These are phyloP conservation scores for Platerodrilus igneus DNA, from an alignment of 2,888 invertebrate species.

Conservation along the genomic window DNA sequence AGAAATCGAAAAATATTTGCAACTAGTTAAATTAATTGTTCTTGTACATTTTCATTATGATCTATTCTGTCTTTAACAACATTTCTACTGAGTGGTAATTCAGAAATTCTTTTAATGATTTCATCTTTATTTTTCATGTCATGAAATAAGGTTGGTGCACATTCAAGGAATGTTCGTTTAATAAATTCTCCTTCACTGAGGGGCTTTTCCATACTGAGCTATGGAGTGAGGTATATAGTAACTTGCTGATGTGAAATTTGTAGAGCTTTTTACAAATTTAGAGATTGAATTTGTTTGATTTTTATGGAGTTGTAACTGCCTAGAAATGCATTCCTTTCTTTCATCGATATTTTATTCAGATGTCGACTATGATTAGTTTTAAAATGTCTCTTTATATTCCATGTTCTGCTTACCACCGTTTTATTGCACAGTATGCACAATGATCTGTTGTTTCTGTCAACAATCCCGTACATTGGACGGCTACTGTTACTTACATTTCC, in stretches of 20 bases:
- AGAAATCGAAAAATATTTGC: conserved; percentile 7
- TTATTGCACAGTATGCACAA: neutral
- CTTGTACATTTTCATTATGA: neutral
- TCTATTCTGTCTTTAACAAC: conserved; percentile 1
- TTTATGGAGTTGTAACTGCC: conserved; percentile 3
- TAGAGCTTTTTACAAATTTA: too few species aligned
- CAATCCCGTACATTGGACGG: too few species aligned
- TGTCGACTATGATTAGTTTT: conserved; percentile 3
- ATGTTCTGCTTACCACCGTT: conserved; percentile 4
- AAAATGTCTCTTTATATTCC: conserved; percentile 5
- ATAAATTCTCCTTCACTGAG: too few species aligned
- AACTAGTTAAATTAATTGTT: conserved; percentile 2
- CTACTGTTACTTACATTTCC: too few species aligned
- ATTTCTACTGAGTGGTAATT: conserved; percentile 5
- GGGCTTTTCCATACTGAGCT: too few species aligned
- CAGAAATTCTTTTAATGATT: too few species aligned
- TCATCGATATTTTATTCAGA: neutral
- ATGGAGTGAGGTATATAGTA: conserved; percentile 5
- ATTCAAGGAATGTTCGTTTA: too few species aligned
- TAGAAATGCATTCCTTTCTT: conserved; percentile 6
- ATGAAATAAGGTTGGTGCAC: too few species aligned
- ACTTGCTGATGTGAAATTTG: conserved; percentile 5
- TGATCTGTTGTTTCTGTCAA: conserved; percentile 1
- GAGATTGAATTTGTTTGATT: conserved; percentile 2
- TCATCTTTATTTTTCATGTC: too few species aligned